Percentiles rank a stretch among this genome's conserved stretches.
These are phyloP conservation scores for Odontomyia ornata DNA, from an alignment of 2,888 invertebrate species.

Conservation along the genomic window DNA sequence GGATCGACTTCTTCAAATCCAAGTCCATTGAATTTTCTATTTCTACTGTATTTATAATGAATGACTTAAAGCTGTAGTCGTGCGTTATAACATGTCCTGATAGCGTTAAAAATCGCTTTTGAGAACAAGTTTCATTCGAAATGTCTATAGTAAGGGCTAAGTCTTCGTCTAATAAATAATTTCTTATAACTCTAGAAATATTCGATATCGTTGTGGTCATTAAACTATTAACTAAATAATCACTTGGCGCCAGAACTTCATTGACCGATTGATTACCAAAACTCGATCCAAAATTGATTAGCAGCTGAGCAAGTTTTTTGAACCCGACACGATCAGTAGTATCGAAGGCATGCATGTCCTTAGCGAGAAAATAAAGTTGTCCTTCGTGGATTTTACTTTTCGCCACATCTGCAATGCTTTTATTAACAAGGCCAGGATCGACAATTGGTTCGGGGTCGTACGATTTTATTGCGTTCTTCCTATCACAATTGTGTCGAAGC, in stretches of 20 bases:
- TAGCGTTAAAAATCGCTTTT: constrained; percentile 33
- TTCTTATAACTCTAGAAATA: constrained; percentile 31
- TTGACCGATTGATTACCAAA: constrained; percentile 37
- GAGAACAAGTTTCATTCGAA: constrained; percentile 36
- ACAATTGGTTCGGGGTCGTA: constrained; percentile 22
- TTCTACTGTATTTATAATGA: constrained; percentile 37
- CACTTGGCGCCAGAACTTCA: constrained; percentile 32
- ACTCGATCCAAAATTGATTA: constrained; percentile 35
- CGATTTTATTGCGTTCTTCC: constrained; percentile 30
- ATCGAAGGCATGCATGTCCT: constrained; percentile 42
- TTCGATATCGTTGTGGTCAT: constrained; percentile 37
- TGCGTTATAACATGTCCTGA: constrained; percentile 27
- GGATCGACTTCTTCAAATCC: constrained; percentile 22
- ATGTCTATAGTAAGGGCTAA: constrained; percentile 28
- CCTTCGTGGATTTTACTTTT: constrained; percentile 31
- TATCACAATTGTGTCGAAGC: constrained; percentile 48
- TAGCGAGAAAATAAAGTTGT: constrained; percentile 33
- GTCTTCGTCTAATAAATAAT: constrained; percentile 32
- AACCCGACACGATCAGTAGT: constrained; percentile 35
- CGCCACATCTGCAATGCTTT: constrained; percentile 29
- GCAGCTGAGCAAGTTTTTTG: constrained; percentile 21
- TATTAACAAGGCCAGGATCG: constrained; percentile 9
- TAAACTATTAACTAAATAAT: constrained; percentile 31
- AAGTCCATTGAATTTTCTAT: constrained; percentile 17
- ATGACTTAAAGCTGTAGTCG: constrained; percentile 32